A percentile compares a stretch with the other conserved stretches of the same genome.
Conservation (phyloP, 2,113 vertebrate species). For the Pterocles orientalis region DNA sequence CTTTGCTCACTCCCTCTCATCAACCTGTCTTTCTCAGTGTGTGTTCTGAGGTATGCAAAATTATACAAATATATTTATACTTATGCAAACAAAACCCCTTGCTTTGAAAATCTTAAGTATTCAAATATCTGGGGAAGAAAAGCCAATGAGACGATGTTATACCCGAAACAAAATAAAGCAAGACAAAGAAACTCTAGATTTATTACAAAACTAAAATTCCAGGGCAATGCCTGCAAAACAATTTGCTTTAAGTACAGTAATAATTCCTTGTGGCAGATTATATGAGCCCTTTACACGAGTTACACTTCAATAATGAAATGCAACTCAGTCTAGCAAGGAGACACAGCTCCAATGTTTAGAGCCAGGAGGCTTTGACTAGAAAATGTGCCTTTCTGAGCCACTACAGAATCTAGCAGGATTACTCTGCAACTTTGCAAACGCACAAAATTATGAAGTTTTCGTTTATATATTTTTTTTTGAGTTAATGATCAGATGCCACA, state of each 20-base stretch:
- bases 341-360: not conserved
- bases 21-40: not conserved
- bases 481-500: accelerated
- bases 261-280: conserved; percentile 30
- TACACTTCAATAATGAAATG: not conserved
- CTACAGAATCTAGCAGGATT: not conserved
- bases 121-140: not conserved
- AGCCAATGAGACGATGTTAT: not conserved
- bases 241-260: not conserved
- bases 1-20: not conserved
- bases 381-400: not conserved
- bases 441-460: not conserved
- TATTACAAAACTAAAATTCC: not conserved
- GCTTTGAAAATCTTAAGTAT: not conserved
- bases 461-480: not conserved
- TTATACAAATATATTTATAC: not conserved
- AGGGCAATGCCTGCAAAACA: not conserved
- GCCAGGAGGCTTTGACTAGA: not conserved
- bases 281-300: not conserved
- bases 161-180: conserved; percentile 18
- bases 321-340: not conserved
- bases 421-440: not conserved
- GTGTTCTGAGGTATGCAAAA: not conserved
- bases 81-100: not conserved
- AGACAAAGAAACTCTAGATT: not conserved